Percentiles rank a stretch among this genome's conserved stretches.
These are phyloP conservation scores for Phortica magna DNA, from an alignment of 2,888 invertebrate species.

Conservation along the genomic window DNA sequence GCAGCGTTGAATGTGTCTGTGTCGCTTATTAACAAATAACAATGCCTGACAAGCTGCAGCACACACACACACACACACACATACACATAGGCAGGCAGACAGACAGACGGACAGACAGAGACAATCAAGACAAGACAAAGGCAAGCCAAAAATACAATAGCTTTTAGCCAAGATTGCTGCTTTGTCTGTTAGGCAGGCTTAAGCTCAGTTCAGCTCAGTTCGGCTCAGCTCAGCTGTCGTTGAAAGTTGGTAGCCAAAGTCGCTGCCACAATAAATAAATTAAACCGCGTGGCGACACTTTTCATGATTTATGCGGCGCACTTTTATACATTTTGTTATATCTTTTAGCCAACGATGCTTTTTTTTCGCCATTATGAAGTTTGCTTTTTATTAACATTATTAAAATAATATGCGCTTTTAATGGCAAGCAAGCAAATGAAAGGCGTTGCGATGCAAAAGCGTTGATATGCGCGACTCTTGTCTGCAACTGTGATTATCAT, in stretches of 20 bases:
- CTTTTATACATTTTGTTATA: neutral
- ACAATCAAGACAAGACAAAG: neutral
- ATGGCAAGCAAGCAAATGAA: neutral
- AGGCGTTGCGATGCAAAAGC: neutral
- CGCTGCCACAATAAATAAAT: constrained; percentile 28
- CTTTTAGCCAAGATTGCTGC: constrained; percentile 14
- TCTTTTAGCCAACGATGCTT: neutral
- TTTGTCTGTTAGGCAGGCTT: constrained; percentile 17
- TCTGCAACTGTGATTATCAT: neutral
- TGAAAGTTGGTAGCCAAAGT: constrained; percentile 25
- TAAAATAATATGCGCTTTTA: neutral
- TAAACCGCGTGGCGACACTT: constrained; percentile 39
- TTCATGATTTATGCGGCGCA: constrained; percentile 41
- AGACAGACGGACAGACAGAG: neutral
- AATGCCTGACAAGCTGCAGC: neutral
- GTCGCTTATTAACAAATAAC: constrained; percentile 18
- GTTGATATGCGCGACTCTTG: neutral
- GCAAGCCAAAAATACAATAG: constrained; percentile 8
- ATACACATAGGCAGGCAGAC: neutral
- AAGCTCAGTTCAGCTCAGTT: constrained; percentile 37
- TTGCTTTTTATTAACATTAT: constrained; percentile 11
- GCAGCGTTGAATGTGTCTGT: neutral
- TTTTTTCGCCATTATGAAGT: neutral
- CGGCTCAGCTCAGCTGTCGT: constrained; percentile 20
- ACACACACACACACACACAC: neutral